Percentiles rank a stretch among this genome's conserved stretches.
These are phyloP conservation scores for Lymantria dispar DNA, from an alignment of 2,888 invertebrate species.

Conservation along the genomic window DNA sequence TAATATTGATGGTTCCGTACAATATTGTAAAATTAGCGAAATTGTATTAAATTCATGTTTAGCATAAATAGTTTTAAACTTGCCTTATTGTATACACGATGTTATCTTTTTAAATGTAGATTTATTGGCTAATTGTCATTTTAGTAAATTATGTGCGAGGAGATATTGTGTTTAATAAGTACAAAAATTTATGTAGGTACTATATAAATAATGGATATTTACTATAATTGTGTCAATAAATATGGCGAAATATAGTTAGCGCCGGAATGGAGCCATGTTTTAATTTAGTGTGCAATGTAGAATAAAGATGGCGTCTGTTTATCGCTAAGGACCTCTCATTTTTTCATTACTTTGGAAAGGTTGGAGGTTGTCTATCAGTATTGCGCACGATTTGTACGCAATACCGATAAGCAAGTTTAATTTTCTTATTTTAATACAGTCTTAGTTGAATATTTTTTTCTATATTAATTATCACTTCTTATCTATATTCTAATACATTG, in stretches of 20 bases:
- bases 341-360: no score
- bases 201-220: neutral
- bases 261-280: neutral
- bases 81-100: neutral
- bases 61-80: neutral
- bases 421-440: no score
- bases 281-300: neutral
- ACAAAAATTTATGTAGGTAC: neutral
- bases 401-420: no score
- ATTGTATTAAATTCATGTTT: neutral
- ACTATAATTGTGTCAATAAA: neutral
- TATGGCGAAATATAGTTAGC: neutral
- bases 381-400: no score
- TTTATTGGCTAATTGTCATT: neutral
- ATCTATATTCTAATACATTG: no score
- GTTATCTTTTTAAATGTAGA: constrained; percentile 5
- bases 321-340: no score
- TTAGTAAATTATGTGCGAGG: neutral
- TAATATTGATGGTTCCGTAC: neutral
- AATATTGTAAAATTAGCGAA: neutral
- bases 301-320: no score
- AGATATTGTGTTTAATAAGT: neutral
- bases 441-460: no score
- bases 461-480: no score
- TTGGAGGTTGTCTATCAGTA: no score